Conservation (phyloP, 2,888 invertebrate species). For the Microdon myrmicae region DNA sequence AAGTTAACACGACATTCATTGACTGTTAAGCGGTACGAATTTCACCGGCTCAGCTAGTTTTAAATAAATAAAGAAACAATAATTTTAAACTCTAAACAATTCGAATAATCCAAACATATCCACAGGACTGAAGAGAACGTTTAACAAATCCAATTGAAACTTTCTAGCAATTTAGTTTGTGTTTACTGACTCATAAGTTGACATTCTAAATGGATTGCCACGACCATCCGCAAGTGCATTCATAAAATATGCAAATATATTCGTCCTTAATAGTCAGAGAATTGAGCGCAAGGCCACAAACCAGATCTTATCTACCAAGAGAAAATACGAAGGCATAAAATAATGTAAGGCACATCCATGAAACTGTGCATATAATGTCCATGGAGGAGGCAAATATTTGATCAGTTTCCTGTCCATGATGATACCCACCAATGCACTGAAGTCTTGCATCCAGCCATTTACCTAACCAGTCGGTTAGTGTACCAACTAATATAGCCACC, state of each 20-base stretch:
- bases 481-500: too few relatives aligned
- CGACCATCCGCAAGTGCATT: constrained; percentile 27
- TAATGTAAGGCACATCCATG: constrained; percentile 2
- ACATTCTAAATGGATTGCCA: constrained; percentile 14
- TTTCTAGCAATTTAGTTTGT: constrained; percentile 2
- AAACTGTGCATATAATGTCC: constrained; percentile 26
- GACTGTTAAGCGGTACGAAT: too few relatives aligned
- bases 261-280: constrained; percentile 41
- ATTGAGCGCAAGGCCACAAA: constrained; percentile 40
- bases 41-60: too few relatives aligned
- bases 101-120: too few relatives aligned
- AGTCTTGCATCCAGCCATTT: constrained; percentile 1
- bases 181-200: constrained; percentile 23
- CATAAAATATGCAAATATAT: constrained; percentile 48
- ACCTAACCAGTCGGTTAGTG: too few relatives aligned
- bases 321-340: constrained; percentile 12
- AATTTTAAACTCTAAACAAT: too few relatives aligned
- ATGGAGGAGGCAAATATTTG: constrained; percentile 46
- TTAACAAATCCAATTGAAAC: constrained; percentile 1
- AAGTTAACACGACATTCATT: too few relatives aligned
- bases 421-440: constrained; percentile 12
- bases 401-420: constrained; percentile 34
- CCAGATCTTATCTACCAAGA: constrained; percentile 13
- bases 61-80: too few relatives aligned
- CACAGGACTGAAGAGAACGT: too few relatives aligned